phyloP scores from a whole-genome alignment of 2,888 invertebrate genomes.

The Ochlodes sylvanus region DNA sequence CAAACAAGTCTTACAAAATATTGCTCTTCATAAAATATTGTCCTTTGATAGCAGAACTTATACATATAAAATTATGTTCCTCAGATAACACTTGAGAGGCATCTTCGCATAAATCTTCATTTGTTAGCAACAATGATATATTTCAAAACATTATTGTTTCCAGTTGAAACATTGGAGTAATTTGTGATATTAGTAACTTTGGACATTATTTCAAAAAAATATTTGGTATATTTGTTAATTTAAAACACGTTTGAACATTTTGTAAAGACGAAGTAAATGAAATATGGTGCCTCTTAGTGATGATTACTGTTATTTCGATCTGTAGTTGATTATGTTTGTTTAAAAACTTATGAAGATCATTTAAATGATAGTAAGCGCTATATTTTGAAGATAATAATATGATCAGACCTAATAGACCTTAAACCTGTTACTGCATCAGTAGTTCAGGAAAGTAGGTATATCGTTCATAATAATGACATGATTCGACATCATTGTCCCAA shows the following conservation, averaged over 20 bases:
- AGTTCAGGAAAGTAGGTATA: not conserved
- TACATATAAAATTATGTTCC: conserved; percentile 57
- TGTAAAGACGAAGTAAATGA: too few relatives aligned
- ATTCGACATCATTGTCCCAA: conserved; percentile 5
- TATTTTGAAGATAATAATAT: too few relatives aligned
- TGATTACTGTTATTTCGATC: too few relatives aligned
- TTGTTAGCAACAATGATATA: conserved; percentile 48
- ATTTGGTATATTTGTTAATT: not conserved
- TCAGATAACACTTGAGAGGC: conserved; percentile 62
- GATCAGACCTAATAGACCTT: too few relatives aligned
- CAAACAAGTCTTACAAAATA: conserved; percentile 41
- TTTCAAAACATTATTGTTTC: conserved; percentile 41
- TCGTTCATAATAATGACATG: not conserved
- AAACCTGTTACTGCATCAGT: too few relatives aligned
- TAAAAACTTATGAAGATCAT: too few relatives aligned
- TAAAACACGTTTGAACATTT: too few relatives aligned
- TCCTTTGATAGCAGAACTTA: conserved; percentile 49
- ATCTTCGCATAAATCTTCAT: conserved; percentile 63
- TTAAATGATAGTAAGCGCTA: too few relatives aligned
- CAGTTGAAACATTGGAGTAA: conserved; percentile 39
- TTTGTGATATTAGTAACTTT: conserved; percentile 34
- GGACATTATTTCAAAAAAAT: not conserved
- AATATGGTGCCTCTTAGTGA: too few relatives aligned
- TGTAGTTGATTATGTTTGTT: too few relatives aligned
- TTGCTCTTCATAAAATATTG: conserved; percentile 38